Percentiles rank a stretch among this genome's conserved stretches.
Conservation (phyloP, 1,140 invertebrate genomes). For the Bradysia coprophila region DNA sequence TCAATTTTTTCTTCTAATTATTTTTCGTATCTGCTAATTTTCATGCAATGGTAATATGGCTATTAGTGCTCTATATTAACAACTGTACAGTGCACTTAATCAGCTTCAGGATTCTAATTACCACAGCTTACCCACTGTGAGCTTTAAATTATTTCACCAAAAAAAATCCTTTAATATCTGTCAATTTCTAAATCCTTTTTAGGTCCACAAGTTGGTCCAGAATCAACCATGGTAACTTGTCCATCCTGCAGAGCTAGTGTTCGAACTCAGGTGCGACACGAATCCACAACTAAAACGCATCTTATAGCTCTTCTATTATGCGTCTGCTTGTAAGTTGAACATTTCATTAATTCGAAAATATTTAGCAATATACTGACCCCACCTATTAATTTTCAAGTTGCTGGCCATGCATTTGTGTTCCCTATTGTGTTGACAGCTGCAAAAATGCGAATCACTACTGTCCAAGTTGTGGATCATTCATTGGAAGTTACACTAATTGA, state of each 20-base stretch:
- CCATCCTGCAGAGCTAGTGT: background rate
- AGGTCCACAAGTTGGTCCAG: conserved; percentile 7
- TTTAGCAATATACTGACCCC: background rate
- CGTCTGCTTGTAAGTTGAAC: conserved; percentile 1
- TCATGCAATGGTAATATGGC: too few relatives aligned
- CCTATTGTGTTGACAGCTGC: conserved; percentile 45
- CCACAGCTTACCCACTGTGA: too few relatives aligned
- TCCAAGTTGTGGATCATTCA: conserved; percentile 37
- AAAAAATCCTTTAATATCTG: conserved; percentile 5
- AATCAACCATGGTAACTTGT: background rate
- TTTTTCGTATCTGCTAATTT: too few relatives aligned
- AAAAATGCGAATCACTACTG: conserved; percentile 43
- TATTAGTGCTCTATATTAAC: too few relatives aligned
- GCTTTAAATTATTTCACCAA: too few relatives aligned
- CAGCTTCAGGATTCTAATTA: too few relatives aligned
- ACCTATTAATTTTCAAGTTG: conserved; percentile 19
- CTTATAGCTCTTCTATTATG: background rate
- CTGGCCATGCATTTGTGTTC: conserved; percentile 39
- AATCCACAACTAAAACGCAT: background rate
- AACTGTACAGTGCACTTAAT: too few relatives aligned
- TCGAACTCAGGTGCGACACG: background rate
- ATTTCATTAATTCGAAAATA: background rate
- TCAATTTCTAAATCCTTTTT: conserved; percentile 11
- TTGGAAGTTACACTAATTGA: conserved; percentile 39
- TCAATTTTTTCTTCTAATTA: too few relatives aligned